Base-by-base conservation (phyloP, 1,140 invertebrate genomes). In the Drosophila tristis region DNA sequence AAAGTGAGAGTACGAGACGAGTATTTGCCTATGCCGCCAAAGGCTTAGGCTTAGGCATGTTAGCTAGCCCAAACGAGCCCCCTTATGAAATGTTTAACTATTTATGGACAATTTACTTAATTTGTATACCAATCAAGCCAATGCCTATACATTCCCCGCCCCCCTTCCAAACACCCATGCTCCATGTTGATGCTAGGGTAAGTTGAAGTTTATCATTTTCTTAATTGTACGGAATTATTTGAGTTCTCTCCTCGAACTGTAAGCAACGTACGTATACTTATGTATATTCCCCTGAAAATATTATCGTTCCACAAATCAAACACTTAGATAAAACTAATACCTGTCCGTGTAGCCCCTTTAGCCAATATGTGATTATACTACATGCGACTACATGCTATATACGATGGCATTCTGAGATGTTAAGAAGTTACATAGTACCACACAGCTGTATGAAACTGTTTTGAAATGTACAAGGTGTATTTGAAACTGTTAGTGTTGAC, bases 81-180 rank as follows among this genome's bases (percentile, higher is more conserved):
- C 23, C 26, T 50, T 50, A 87, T 81, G 25, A 68, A 87, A 81
- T 78, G 81, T 49, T 49, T 66, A 78, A 67, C 78, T 71, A 74
- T 63, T 61, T 48, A 80, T 75, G 74, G 78, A 86, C 78, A 74
- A 62, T 64, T 75, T 87, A 89, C 82, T 89, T 86, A 87, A 86
- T 76, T 82, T 78, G 11, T 78, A 50, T 76, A 78, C 50, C 53
- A 50, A 58, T 42, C 68, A 49, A 54, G 44, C n/a, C 47, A 39
- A 42, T 26, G 15, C 23, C 29, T 25, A 39, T 4, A 49, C 45
- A 59, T 49, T 65, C 55, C 55, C 23, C 25, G 11, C 44, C 26
- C 31, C 20, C 6, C 47, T 20, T 15, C 23, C 9, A 45, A 45
- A 29, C 25, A 29, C 23, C 20, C 53, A 15, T 4, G n/a, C 7